These are phyloP conservation scores for Atopsyche davidsoni DNA, from an alignment of 1,140 invertebrate species.

Conservation along the genomic window DNA sequence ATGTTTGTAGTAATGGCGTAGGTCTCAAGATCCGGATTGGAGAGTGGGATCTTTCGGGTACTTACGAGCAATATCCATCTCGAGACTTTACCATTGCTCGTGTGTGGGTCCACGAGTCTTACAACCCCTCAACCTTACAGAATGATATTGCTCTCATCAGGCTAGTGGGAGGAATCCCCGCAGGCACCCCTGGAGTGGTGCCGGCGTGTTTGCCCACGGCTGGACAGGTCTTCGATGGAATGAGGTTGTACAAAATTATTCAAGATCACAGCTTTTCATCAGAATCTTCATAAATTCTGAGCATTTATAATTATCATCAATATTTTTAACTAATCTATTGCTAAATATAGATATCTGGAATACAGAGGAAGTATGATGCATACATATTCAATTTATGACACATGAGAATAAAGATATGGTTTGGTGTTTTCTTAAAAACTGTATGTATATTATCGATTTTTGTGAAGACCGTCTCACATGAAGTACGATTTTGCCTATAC, in stretches of 20 bases:
- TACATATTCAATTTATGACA: too few species aligned
- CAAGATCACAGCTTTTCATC: too few species aligned
- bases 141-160: conserved; percentile 66
- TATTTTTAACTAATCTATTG: not conserved
- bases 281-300: not conserved
- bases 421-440: too few species aligned
- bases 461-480: too few species aligned
- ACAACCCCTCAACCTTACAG: conserved; percentile 56
- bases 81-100: conserved; percentile 51
- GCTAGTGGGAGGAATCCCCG: conserved; percentile 51
- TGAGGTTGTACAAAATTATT: conserved; percentile 42
- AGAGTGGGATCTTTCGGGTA: conserved; percentile 60
- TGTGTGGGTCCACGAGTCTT: conserved; percentile 60
- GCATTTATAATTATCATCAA: not conserved
- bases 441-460: too few species aligned
- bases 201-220: conserved; percentile 61
- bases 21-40: conserved; percentile 59
- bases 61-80: conserved; percentile 54
- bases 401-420: too few species aligned
- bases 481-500: too few species aligned
- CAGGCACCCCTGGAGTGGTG: conserved; percentile 57
- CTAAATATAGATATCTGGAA: too few species aligned
- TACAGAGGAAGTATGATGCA: too few species aligned
- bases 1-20: conserved; percentile 30
- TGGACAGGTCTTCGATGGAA: conserved; percentile 49